Percentiles rank a stretch among this genome's conserved stretches.
phyloP scores from a whole-genome alignment of 2,797 vertebrate genomes.

The Loris lydekkerianus region DNA sequence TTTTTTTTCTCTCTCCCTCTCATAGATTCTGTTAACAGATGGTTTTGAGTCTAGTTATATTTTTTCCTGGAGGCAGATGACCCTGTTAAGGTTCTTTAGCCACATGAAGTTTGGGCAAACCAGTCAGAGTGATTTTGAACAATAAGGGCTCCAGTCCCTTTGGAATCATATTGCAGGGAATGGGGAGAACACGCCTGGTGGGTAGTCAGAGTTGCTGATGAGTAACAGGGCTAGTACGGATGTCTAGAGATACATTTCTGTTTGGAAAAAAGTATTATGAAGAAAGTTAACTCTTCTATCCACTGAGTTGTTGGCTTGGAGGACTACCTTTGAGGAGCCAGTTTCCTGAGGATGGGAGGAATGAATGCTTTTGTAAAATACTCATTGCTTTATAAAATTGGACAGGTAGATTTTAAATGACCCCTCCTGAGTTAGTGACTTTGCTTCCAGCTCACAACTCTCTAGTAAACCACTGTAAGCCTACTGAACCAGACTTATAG shows the following conservation, averaged over 20 bases:
- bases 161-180: background rate
- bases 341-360: background rate
- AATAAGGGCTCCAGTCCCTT: background rate
- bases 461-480: background rate
- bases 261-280: background rate
- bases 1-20: background rate
- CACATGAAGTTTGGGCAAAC: background rate
- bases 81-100: background rate
- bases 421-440: background rate
- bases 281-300: background rate
- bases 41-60: background rate
- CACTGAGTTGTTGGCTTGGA: background rate
- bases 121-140: background rate
- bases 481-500: background rate
- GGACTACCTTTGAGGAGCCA: background rate
- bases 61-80: background rate
- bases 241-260: background rate
- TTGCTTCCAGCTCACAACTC: background rate
- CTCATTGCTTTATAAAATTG: background rate
- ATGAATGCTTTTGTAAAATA: background rate
- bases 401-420: background rate
- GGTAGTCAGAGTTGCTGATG: fast-evolving
- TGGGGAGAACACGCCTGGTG: background rate
- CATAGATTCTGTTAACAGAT: background rate
- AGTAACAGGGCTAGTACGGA: background rate